phyloP scores from a whole-genome alignment of 2,888 invertebrate genomes.

The Limnephilus marmoratus region DNA sequence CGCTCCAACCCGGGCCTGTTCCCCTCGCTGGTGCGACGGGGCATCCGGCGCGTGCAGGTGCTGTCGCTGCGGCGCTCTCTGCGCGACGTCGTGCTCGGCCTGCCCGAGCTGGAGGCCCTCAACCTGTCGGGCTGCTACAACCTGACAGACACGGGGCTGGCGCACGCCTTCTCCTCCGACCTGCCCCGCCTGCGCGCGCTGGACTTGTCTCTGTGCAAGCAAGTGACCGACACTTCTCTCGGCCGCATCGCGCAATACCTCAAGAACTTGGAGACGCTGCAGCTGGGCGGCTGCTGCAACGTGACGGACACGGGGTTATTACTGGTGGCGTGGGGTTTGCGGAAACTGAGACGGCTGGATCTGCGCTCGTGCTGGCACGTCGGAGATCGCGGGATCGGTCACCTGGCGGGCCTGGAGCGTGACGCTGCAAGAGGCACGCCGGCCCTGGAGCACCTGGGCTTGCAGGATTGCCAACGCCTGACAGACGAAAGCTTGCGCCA shows the following conservation, averaged over 20 bases:
- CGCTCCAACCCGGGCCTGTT: conserved; percentile 91
- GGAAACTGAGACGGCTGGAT: conserved; percentile 89
- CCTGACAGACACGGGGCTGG: conserved; percentile 90
- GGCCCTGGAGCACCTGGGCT: conserved; percentile 88
- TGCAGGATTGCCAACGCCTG: conserved; percentile 96
- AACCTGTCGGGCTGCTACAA: conserved; percentile 96
- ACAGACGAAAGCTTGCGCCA: conserved; percentile 94
- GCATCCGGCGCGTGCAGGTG: conserved; percentile 93
- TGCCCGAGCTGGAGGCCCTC: conserved; percentile 91
- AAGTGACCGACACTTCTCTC: conserved; percentile 94
- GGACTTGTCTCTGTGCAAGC: conserved; percentile 95
- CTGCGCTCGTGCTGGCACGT: conserved; percentile 95
- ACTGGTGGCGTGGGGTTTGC: conserved; percentile 91
- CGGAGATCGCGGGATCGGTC: conserved; percentile 93
- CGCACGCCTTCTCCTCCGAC: conserved; percentile 88
- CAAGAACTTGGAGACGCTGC: conserved; percentile 90
- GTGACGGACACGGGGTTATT: conserved; percentile 93
- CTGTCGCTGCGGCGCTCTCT: conserved; percentile 89
- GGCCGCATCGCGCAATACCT: conserved; percentile 90
- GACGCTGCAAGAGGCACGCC: conserved; percentile 83
- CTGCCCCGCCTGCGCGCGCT: conserved; percentile 87
- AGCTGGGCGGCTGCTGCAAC: conserved; percentile 94
- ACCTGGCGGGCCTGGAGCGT: conserved; percentile 86
- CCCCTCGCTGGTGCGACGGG: conserved; percentile 89
- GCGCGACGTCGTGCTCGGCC: conserved; percentile 89